A percentile compares a stretch with the other conserved stretches of the same genome.
These are phyloP conservation scores for Miniopterus natalensis DNA, from an alignment of 2,113 vertebrate species.

Conservation along the genomic window DNA sequence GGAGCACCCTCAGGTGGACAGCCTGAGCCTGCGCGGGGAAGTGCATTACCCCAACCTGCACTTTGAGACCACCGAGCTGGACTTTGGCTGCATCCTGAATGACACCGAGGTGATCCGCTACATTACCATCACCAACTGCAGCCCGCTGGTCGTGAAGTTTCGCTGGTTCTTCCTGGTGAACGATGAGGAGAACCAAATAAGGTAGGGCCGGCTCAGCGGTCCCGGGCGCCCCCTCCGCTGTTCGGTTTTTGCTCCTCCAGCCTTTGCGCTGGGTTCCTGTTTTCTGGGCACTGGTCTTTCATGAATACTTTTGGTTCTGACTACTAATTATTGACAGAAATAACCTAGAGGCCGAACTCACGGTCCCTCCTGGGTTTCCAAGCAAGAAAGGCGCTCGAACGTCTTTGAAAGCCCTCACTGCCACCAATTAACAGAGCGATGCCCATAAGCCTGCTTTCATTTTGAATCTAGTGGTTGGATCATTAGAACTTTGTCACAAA, in stretches of 20 bases:
- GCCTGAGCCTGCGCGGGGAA: conserved; percentile 87
- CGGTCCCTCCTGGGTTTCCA: not conserved
- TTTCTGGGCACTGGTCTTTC: not conserved
- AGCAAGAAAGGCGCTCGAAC: not conserved
- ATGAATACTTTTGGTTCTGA: not conserved
- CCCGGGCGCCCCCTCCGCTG: not conserved
- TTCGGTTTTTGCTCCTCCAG: not conserved
- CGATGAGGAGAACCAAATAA: conserved; percentile 67
- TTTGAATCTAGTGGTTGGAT: not conserved
- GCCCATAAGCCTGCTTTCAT: not conserved
- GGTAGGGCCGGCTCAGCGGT: conserved; percentile 83
- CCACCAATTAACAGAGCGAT: not conserved
- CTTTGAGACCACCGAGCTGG: conserved; percentile 87
- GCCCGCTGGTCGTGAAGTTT: conserved; percentile 89
- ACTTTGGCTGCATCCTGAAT: conserved; percentile 94
- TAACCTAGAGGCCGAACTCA: not conserved
- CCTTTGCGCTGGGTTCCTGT: not conserved
- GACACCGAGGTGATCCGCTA: conserved; percentile 85
- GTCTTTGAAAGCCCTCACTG: not conserved
- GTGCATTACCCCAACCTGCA: conserved; percentile 92
- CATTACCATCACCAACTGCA: conserved; percentile 91
- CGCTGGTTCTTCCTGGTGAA: conserved; percentile 89
- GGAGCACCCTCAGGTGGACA: conserved; percentile 90
- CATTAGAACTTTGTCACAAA: not conserved
- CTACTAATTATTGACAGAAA: not conserved